phyloP scores from a whole-genome alignment of 2,797 vertebrate species.

The Galagoides demidoff region DNA sequence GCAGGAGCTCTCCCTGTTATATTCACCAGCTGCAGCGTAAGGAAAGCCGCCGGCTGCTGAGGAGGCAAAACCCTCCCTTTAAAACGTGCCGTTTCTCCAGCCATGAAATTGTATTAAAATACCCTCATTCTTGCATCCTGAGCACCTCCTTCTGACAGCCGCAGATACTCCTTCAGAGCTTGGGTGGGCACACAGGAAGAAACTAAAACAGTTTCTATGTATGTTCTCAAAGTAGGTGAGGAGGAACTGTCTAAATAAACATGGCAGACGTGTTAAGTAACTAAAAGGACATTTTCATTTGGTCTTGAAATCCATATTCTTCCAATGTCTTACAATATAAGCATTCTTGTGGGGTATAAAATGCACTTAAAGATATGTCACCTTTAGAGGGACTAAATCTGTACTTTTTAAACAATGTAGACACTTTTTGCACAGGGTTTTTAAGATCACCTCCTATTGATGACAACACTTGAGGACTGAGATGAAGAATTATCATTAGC shows the following conservation, averaged over 20 bases:
- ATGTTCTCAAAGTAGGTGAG: background rate
- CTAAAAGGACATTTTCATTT: background rate
- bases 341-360: background rate
- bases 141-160: conserved; percentile 33
- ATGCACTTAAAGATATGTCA: background rate
- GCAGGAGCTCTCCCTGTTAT: background rate
- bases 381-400: background rate
- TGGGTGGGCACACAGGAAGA: background rate
- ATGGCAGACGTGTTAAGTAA: background rate
- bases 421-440: background rate
- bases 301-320: background rate
- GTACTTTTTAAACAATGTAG: background rate
- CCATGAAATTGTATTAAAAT: conserved; percentile 39
- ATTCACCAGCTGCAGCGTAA: background rate
- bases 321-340: background rate
- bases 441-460: background rate
- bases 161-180: background rate
- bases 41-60: background rate
- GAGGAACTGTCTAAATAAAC: background rate
- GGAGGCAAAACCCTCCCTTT: background rate
- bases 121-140: background rate
- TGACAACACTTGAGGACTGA: background rate
- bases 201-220: background rate
- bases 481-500: background rate
- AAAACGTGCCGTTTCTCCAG: background rate